phyloP scores from a whole-genome alignment of 2,797 vertebrate genomes.

The Crypturellus tataupa region DNA sequence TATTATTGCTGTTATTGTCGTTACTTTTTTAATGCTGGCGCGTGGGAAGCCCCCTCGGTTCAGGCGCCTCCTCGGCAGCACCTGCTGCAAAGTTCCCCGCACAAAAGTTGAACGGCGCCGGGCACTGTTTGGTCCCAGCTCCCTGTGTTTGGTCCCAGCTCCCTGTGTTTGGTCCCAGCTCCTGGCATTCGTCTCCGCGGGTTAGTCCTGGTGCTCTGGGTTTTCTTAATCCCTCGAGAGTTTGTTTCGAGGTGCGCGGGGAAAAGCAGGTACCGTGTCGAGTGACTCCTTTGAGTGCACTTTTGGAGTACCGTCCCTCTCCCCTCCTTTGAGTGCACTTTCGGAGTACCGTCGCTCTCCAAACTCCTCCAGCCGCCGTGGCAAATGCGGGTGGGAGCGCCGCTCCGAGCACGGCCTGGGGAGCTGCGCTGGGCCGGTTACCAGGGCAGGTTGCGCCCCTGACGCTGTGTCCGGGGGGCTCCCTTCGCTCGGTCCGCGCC shows the following conservation, averaged over 20 bases:
- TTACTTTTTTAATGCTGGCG: neutral
- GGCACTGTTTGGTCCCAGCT: too few species aligned
- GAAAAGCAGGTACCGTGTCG: fast-evolving
- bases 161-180: too few species aligned
- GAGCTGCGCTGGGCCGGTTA: neutral
- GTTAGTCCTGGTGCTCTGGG: neutral
- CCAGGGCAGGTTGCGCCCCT: neutral
- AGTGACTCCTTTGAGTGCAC: fast-evolving
- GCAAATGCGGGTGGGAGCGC: neutral
- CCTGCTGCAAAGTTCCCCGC: neutral
- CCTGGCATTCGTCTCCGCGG: too few species aligned
- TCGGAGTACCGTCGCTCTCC: neutral
- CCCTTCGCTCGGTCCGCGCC: neutral
- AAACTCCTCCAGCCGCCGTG: neutral
- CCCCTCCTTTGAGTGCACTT: too few species aligned
- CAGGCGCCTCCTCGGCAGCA: neutral
- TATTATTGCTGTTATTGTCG: neutral
- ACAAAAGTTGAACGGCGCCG: neutral
- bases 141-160: too few species aligned
- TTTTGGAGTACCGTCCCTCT: neutral
- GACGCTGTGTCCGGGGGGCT: neutral
- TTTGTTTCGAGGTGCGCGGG: neutral
- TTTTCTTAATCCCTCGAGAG: neutral
- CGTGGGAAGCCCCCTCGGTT: neutral
- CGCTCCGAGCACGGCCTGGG: neutral